These are phyloP conservation scores for Cotesia congregata DNA, from an alignment of 2,888 invertebrate species.

Conservation along the genomic window DNA sequence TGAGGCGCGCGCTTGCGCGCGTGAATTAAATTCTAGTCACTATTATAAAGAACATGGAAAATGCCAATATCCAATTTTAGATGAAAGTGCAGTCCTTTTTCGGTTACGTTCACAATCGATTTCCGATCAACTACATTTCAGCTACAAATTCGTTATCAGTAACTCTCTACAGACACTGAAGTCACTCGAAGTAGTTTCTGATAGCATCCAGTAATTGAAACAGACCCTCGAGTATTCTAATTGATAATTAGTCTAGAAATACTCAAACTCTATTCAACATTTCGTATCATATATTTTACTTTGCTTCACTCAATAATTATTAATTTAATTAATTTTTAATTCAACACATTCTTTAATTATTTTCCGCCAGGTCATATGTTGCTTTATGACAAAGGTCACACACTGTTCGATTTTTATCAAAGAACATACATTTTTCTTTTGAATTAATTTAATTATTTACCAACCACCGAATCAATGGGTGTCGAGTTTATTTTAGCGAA, in stretches of 20 bases:
- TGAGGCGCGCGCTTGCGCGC: no score
- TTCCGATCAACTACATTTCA: conserved; percentile 4
- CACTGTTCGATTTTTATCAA: background rate
- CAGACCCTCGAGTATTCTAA: background rate
- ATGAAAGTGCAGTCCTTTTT: background rate
- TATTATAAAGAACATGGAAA: background rate
- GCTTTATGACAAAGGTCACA: background rate
- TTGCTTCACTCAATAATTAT: background rate
- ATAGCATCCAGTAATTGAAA: conserved; percentile 12
- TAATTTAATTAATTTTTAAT: conserved; percentile 10
- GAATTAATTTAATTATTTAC: background rate
- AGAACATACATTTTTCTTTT: conserved; percentile 35
- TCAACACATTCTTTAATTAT: background rate
- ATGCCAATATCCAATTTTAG: conserved; percentile 2
- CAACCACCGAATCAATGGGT: no score
- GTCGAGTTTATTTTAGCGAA: no score
- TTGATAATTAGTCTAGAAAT: conserved; percentile 5
- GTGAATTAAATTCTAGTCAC: no score
- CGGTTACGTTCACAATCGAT: conserved; percentile 1
- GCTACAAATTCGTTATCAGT: conserved; percentile 6
- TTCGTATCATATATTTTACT: background rate
- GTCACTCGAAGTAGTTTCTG: conserved; percentile 10
- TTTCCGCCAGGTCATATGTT: background rate
- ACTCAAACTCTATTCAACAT: conserved; percentile 17
- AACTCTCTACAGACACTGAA: background rate